Percentiles rank a stretch among this genome's conserved stretches.
phyloP scores from a whole-genome alignment of 2,797 vertebrate species.

The Cichlasoma orientale region DNA sequence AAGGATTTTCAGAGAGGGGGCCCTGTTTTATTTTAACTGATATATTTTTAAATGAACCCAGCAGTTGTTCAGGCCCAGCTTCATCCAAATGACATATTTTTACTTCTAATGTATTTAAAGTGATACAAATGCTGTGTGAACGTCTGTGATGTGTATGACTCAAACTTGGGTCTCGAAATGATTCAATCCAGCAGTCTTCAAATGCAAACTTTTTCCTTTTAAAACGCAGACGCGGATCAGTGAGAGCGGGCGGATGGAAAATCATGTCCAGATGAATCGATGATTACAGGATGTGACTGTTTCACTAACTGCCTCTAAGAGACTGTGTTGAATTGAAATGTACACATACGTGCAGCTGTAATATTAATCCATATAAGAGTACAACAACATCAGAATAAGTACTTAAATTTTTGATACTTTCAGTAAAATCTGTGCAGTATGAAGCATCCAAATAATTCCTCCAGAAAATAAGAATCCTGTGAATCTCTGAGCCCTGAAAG shows the following conservation, averaged over 20 bases:
- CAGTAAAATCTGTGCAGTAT: neutral
- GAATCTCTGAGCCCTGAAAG: too few relatives aligned
- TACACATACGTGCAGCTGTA: neutral
- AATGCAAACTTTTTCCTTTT: neutral
- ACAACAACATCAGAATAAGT: too few relatives aligned
- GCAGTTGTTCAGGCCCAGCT: neutral
- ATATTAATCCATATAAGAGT: neutral
- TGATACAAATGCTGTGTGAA: neutral
- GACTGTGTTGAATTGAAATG: neutral
- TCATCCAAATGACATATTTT: neutral
- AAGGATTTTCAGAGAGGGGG: too few relatives aligned
- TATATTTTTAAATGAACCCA: neutral
- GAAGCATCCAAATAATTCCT: neutral
- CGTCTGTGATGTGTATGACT: neutral
- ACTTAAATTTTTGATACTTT: neutral
- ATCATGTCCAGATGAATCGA: neutral
- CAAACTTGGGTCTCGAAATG: neutral
- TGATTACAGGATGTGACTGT: neutral
- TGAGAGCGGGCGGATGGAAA: too few relatives aligned
- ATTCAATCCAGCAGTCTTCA: neutral
- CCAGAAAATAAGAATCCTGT: neutral
- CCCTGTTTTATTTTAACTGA: neutral
- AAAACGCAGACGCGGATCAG: neutral
- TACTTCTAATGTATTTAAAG: neutral
- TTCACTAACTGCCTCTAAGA: neutral